phyloP scores from a whole-genome alignment of 2,797 vertebrate genomes.

The Sebastes taczanowskii region DNA sequence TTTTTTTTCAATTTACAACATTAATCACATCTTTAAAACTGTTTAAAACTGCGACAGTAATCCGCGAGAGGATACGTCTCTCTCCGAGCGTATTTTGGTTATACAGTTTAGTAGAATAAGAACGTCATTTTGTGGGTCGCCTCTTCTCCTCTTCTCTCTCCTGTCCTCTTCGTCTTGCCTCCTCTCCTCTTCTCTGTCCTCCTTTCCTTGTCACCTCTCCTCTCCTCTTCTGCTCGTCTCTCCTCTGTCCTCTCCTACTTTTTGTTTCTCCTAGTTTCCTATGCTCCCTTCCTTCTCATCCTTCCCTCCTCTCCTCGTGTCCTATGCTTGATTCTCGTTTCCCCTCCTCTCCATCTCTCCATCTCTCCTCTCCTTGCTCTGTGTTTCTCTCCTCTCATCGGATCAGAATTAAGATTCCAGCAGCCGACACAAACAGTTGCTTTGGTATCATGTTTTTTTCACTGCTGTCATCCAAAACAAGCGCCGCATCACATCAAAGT shows the following conservation, averaged over 20 bases:
- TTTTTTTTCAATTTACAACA: too few relatives aligned
- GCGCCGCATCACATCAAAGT: conserved; percentile 29
- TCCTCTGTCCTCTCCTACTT: background rate
- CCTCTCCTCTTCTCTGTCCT: background rate
- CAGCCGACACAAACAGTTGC: background rate
- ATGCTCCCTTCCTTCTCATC: background rate
- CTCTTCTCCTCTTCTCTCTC: background rate
- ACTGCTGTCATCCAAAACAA: conserved; percentile 5
- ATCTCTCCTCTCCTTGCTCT: background rate
- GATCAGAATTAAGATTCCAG: background rate
- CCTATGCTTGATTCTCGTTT: background rate
- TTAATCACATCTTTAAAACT: too few relatives aligned
- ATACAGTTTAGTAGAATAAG: too few relatives aligned
- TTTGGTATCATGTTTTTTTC: background rate
- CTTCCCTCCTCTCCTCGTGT: background rate
- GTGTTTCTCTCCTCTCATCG: background rate
- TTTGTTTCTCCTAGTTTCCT: background rate
- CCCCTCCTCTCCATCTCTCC: background rate
- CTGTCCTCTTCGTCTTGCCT: background rate
- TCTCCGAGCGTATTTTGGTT: too few relatives aligned
- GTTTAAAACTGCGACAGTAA: too few relatives aligned
- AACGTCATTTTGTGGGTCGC: too few relatives aligned
- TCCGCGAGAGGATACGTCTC: too few relatives aligned
- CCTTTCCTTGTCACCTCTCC: background rate
- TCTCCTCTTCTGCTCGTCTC: too few relatives aligned